Evolutionary conservation across 1,140 invertebrate species (phyloP), one percentile per base, ranked within the genome.

Genomic region (Trinorchestia longiramus): DNA sequence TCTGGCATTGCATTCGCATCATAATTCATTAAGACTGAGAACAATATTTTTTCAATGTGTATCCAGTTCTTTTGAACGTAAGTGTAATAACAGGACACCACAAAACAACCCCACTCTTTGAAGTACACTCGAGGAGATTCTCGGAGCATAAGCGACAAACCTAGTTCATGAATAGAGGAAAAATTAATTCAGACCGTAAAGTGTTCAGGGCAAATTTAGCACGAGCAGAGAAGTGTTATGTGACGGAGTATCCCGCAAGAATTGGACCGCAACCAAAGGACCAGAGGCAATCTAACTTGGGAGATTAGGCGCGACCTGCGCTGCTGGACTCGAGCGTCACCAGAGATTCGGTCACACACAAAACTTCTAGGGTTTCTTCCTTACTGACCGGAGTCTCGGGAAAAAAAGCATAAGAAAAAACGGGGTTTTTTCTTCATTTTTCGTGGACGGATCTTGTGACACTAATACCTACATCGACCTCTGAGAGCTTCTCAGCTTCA

Each of bases 361-460:
- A 91, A 91, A 91, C 88, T 91, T 91, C 43, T 91, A 43, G 88
- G 88, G 88, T 91, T 91, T 91, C 88, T 91, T 91, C 88, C 28
- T 44, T 15, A 43, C 88, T 91, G 88, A 77, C 62, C 62, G 62
- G 28, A 11, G 62, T 77, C 62, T 77, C 62, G 15, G 28, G 11
- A 77, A 77, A 28, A 77, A 77, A 28, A 36, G 36, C 15, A 77
- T 23, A 36, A 15, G 62, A 36, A 77, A 77, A 77, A 77, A 15
- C 11, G 62, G 1, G 28, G 28, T 11, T 77, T 28, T 77, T 77
- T 28, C 62, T 77, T 77, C 62, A 77, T 77, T 77, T 77, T 77
- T 77, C 62, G 62, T 77, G 62, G 1, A 36, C 62, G 62, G 62
- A 77, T 77, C 62, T 15, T 77, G 62, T 77, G 62, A 77, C 62